phyloP scores from a whole-genome alignment of 2,113 vertebrate species.

The Cochlearius cochlearius region DNA sequence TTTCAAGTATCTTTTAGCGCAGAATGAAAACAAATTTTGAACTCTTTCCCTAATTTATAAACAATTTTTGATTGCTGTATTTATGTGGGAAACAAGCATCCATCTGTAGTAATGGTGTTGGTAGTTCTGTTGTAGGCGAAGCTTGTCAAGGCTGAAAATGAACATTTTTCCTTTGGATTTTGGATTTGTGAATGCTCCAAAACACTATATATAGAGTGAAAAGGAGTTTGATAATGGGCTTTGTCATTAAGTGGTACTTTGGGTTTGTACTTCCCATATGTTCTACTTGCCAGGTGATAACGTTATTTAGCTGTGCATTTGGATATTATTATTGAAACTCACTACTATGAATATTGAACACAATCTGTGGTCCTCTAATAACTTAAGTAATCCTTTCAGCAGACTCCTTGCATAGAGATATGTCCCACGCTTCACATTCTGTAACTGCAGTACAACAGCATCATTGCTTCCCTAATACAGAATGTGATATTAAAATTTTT shows the following conservation, averaged over 20 bases:
- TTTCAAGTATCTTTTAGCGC: neutral
- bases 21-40: neutral
- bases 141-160: neutral
- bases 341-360: neutral
- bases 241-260: neutral
- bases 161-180: neutral
- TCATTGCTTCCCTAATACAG: neutral
- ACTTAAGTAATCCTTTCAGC: neutral
- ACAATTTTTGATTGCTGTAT: neutral
- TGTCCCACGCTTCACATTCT: neutral
- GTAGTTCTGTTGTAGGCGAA: neutral
- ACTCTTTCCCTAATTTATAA: neutral
- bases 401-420: neutral
- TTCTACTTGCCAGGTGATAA: neutral
- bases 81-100: neutral
- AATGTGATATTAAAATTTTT: neutral
- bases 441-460: neutral
- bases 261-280: neutral
- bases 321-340: neutral
- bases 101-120: neutral
- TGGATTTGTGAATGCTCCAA: neutral
- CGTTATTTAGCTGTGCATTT: neutral
- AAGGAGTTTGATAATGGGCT: neutral
- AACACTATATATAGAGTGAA: fast-evolving
- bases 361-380: neutral